Conservation (phyloP, 2,888 invertebrate species). For the Mesorhabditis belari region DNA sequence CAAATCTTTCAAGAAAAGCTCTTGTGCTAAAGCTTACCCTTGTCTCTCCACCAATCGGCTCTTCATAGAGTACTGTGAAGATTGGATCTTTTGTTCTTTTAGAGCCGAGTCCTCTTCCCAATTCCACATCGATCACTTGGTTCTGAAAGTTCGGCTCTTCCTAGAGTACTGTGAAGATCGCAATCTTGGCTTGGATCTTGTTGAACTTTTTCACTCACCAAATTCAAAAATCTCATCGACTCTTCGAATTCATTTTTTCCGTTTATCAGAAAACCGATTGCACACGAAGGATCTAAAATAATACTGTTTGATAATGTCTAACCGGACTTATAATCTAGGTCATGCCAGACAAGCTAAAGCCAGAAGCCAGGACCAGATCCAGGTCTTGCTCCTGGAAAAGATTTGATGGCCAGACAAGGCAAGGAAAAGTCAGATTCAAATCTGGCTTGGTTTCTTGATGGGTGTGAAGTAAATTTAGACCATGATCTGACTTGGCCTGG, state of each 20-base stretch:
- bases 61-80: constrained; percentile 25
- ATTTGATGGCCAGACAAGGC: too few species aligned
- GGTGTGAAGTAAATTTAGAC: too few species aligned
- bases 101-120: constrained; percentile 21
- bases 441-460: too few species aligned
- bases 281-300: constrained; percentile 41
- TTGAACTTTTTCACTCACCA: constrained; percentile 8
- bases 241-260: constrained; percentile 15
- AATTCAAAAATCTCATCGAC: constrained; percentile 14
- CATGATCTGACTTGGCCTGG: too few species aligned
- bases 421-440: too few species aligned
- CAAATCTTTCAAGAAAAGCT: too few species aligned
- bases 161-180: too few species aligned
- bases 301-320: not conserved
- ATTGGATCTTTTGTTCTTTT: constrained; percentile 27
- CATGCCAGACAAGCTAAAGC: too few species aligned
- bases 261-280: constrained; percentile 35
- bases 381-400: too few species aligned
- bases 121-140: constrained; percentile 33
- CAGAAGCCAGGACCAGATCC: too few species aligned
- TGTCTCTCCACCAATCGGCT: constrained; percentile 1
- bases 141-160: constrained; percentile 16
- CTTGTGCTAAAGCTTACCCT: not conserved
- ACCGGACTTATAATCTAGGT: not conserved
- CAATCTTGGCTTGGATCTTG: too few species aligned